Base-by-base conservation (phyloP, 2,888 invertebrate genomes). In the Galerucella calmariensis region DNA sequence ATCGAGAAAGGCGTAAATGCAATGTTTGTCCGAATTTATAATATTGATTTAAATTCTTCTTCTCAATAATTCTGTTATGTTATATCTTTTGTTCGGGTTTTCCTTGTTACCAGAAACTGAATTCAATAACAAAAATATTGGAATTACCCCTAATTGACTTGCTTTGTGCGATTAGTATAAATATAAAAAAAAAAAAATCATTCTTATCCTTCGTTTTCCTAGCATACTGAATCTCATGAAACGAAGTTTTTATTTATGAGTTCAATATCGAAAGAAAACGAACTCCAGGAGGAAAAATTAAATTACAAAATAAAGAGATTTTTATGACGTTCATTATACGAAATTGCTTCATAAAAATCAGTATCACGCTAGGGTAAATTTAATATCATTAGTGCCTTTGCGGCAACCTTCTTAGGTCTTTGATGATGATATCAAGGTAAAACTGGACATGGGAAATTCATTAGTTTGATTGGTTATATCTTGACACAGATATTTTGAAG, bases 261-360 rank as follows among this genome's bases (percentile, higher is more conserved):
- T 48, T 67, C 59, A 51, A 67, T 72, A 75, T 69, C 62, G 51
- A 68, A 68, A 41, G 62, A 66, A 66, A 62, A 41, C 62, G 67
- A 16, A 67, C 59, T 48, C 27, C 61, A 67, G 11, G 62, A 58
- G 58, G 65, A 62, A 62, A 69, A 73, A 73, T 67, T 75, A 69
- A 70, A 75, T 70, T 73, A 70, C 66, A 69, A 73, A 67, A 75
- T 70, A 70, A 75, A 72, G 62, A 63, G 73, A 67, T 70, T 73
- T 73, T 75, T 72, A 72, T 66, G 70, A 56, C 62, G 69, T 75
- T 73, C 69, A 75, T 75, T 75, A 73, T 73, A 62, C 69, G 67
- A 73, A 74, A 77, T 78, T 69, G 73, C 78, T 68, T 62, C 75
- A 75, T 77, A 76, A 77, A 77, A 78, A 77, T 76, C 77, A 77